phyloP scores from a whole-genome alignment of 2,888 invertebrate species.

The Cerceris ruficornis region DNA sequence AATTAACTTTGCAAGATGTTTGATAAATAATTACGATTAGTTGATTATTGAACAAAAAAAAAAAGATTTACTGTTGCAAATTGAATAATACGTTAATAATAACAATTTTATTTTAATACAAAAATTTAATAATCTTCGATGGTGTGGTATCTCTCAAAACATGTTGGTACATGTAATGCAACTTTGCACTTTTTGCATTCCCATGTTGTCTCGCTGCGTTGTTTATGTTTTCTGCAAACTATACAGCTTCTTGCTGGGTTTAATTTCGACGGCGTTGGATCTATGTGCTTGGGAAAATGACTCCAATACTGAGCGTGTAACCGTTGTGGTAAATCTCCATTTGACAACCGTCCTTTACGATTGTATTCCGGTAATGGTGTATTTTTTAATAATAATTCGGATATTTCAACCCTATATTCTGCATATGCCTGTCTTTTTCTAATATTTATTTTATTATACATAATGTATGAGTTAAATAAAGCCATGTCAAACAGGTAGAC shows the following conservation, averaged over 20 bases:
- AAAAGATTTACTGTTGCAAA: constrained; percentile 30
- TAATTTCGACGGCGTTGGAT: constrained; percentile 18
- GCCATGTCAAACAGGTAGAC: constrained; percentile 39
- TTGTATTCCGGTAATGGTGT: constrained; percentile 23
- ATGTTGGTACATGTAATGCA: constrained; percentile 31
- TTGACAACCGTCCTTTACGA: constrained; percentile 19
- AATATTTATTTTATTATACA: constrained; percentile 38
- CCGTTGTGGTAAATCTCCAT: constrained; percentile 26
- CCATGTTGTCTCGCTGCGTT: constrained; percentile 12
- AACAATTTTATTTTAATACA: constrained; percentile 20
- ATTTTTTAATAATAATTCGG: constrained; percentile 36
- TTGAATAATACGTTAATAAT: constrained; percentile 35
- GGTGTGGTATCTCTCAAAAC: constrained; percentile 30
- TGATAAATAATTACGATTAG: constrained; percentile 35
- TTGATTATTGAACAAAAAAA: constrained; percentile 32
- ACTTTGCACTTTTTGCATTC: constrained; percentile 16
- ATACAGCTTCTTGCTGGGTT: constrained; percentile 12
- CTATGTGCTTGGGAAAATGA: constrained; percentile 32
- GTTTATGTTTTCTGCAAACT: constrained; percentile 18
- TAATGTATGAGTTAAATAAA: constrained; percentile 49
- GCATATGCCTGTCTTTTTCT: constrained; percentile 30
- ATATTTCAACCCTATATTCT: constrained; percentile 35
- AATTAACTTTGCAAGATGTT: constrained; percentile 11
- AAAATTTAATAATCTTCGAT: constrained; percentile 29
- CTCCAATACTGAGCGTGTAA: constrained; percentile 23